These are phyloP conservation scores for Orthochromis malagaraziensis DNA, from an alignment of 2,113 vertebrate species.

Conservation along the genomic window DNA sequence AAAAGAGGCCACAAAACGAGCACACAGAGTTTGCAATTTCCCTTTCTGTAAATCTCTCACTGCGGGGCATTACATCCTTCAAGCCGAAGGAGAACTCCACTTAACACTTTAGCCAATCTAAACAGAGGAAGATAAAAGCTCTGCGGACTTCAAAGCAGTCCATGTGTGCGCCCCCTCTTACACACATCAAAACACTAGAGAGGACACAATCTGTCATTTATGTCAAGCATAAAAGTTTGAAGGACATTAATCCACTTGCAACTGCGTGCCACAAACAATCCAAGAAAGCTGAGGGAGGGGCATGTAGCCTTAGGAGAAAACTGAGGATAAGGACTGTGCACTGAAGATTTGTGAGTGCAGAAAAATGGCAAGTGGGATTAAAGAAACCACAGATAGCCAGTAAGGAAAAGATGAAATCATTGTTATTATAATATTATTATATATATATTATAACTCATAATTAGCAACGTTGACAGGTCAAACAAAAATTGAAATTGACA, in stretches of 20 bases:
- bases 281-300: background rate
- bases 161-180: background rate
- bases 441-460: background rate
- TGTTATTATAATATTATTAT: background rate
- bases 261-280: background rate
- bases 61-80: conserved; percentile 46
- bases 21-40: conserved; percentile 4
- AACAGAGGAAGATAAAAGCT: conserved; percentile 56
- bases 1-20: background rate
- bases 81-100: conserved; percentile 35
- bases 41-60: conserved; percentile 44
- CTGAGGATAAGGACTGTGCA: background rate
- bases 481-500: background rate
- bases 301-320: background rate
- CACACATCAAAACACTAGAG: conserved; percentile 35
- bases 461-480: background rate
- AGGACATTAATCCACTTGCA: conserved; percentile 30
- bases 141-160: conserved; percentile 39
- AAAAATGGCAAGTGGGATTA: background rate
- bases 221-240: conserved; percentile 32
- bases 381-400: background rate
- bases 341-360: background rate
- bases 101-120: conserved; percentile 57
- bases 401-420: background rate
- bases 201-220: conserved; percentile 37